Evolutionary conservation across 2,888 invertebrate genomes (phyloP), one percentile per base, ranked within the genome.

Genomic region (Ennomos erosarius): DNA sequence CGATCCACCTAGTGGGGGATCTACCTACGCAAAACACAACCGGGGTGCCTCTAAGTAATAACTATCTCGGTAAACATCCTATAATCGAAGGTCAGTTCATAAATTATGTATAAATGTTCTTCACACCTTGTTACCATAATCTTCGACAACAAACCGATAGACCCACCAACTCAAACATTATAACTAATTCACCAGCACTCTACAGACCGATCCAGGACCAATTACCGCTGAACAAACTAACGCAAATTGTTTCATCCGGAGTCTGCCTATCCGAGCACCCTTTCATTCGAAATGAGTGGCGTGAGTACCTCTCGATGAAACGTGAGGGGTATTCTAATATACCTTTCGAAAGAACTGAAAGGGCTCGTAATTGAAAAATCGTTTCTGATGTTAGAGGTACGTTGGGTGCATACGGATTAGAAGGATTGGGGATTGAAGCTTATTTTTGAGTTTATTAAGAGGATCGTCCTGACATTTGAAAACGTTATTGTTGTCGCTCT

Each of bases 201-300:
- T 60, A 60, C 58, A 65, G 59, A 63, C 59, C 65, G 61, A 67
- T 65, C 60, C 38, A 38, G 47, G 49, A 53, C 60, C 67, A 69
- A 68, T 72, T 69, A 69, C 64, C 55, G 45, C 48, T 62, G 64
- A 64, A 68, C 66, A 72, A 70, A 69, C 71, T 64, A 48, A 49
- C 53, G 54, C 49, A 64, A 72, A 72, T 72, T 70, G 72, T 69
- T 69, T 72, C 66, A 72, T 64, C 64, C 60, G 59, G 58, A 34
- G 52, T 13, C 13, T 44, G 11, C 46, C 43, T 50, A 50, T 45
- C 49, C 39, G 53, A 49, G 37, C 52, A 54, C 64, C 57, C 54
- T 62, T 64, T 58, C 61, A 58, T 51, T 55, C 50, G 62, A 59
- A 68, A 69, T 70, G 70, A 68, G 67, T 55, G 60, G 62, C 49